Base-by-base conservation (phyloP, 2,888 invertebrate genomes). In the Microdon myrmicae region DNA sequence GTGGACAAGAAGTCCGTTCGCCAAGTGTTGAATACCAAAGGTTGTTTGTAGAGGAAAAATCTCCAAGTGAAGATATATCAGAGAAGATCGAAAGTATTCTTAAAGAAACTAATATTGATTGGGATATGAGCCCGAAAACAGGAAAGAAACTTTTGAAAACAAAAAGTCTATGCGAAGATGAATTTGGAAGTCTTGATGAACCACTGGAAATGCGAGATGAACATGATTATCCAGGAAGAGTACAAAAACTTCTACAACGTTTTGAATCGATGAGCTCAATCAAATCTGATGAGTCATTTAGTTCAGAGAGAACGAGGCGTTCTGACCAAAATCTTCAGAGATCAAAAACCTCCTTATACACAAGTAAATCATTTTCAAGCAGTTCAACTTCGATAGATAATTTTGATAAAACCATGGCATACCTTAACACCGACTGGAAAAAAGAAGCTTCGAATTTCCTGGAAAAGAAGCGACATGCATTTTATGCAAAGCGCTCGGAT, bases 331-430 rank as follows among this genome's bases (percentile, higher is more conserved):
- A 76, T 31, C 54, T 78, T 4, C 74, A 73, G 35, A 75, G 72
- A 8, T 77, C 78, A 0, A 67, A 70, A 1, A 76, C 78, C n/a
- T 76, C 77, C 0, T 22, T 71, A n/a, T 43, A 64, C 16, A 67
- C 70, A 1, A 67, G 34, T 14, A 59, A 67, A 10, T 69, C 70
- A 1, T n/a, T 72, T 1, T 69, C 61, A 8, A 75, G 75, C 0
- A 72, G 69, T 6, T 73, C 73, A 1, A 75, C 75, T 7, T 72
- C 72, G 2, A 68, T 77, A 38, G 76, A 73, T 60, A 79, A 79
- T 58, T 67, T 79, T 17, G 79, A 79, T 23, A 75, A 73, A 26
- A 79, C 79, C 1, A 78, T 79, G 76, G 78, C 79, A 20, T 77
- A 78, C 60, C 61, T 79, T 19, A 75, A 76, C 43, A 70, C 73